Evolutionary conservation across 64 coral and sea anemone genomes (phyloP), one percentile per base, ranked within the genome.

Genomic region (Pocillopora damicornis): DNA sequence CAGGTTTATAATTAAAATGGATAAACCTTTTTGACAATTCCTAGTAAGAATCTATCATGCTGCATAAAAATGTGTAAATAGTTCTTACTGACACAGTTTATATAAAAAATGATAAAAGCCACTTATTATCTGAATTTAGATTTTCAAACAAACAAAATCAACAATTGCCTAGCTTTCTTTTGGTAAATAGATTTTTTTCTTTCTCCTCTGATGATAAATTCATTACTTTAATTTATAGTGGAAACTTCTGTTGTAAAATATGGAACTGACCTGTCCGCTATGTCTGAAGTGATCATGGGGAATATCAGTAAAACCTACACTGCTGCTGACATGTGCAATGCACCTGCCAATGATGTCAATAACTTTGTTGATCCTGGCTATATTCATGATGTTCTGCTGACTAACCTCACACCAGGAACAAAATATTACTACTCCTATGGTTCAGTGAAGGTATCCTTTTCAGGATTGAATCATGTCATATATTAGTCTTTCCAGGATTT

Each of bases 301-400:
- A 94, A 91, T 5, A 76, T 25, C 6, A 95, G 78, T 62, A 94
- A 86, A 88, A 99, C 90, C 0, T 99, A 99, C 68, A 92, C 86
- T 26, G 93, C 87, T 18, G 88, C 63, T 62, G 93, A 99, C 61
- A 92, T 95, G 83, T 99, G 97, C 51, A 60, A 69, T 59, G 26
- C 13, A 63, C 87, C 88, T 37, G 94, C 94, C 20, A 82, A 86
- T 59, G 62, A 42, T 42, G 51, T 75, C 16, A 65, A 75, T 15
- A 75, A 62, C 12, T 96, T 96, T 65, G 56, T 77, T 77, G 94
- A 96, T 73, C 94, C 94, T 57, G 94, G 94, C 9, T 96, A 87
- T 59, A 96, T 96, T 67, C 94, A 96, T 75, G 94, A 96, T 87
- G 94, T 96, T 35, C 61, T 96, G 35, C 61, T 96, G 72, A 93